Evolutionary conservation across 2,113 vertebrate genomes (phyloP), one percentile per base, ranked within the genome.

Genomic region (Picathartes gymnocephalus): DNA sequence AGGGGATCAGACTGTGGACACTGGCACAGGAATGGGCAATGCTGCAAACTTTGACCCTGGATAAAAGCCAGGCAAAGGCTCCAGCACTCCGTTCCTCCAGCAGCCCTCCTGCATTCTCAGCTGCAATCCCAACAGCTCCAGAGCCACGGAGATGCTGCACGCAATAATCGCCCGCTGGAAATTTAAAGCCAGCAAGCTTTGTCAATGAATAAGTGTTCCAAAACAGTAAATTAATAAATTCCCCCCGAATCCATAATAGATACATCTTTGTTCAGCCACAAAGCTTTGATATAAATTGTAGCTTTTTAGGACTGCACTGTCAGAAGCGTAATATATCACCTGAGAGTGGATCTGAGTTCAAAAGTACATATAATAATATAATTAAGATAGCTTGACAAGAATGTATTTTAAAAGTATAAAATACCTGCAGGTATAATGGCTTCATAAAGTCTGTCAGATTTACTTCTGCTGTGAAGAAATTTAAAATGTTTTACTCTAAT

Each of bases 381-480:
- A 98, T 98, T 98, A 98, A 98, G 97, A 98, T 97, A 96, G 94
- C 97, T 98, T 97, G 98, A 98, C 98, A 98, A 98, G 97, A 98
- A 98, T 97, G 97, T 98, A 98, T 98, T 98, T 98, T 98, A 98
- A 97, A 98, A 96, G 97, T 96, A 97, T 97, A 98, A 98, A 98
- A 98, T 98, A 98, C 97, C 97, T 98, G 97, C 97, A 98, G 98
- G 97, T 98, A 97, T 98, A 98, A 98, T 98, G 97, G 98, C 97
- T 98, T 98, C 98, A 98, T 98, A 98, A 98, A 98, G 97, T 96
- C 98, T 98, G 98, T 98, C 98, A 98, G 98, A 98, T 98, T 98
- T 98, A 98, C 98, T 98, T 98, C 97, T 98, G 97, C 98, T 98
- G 97, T 68, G 98, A 98, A 98, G 97, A 98, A 98, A 98, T 98